Evolutionary conservation across 2,113 vertebrate species (phyloP).

Genomic region (Ramphastos sulfuratus): DNA sequence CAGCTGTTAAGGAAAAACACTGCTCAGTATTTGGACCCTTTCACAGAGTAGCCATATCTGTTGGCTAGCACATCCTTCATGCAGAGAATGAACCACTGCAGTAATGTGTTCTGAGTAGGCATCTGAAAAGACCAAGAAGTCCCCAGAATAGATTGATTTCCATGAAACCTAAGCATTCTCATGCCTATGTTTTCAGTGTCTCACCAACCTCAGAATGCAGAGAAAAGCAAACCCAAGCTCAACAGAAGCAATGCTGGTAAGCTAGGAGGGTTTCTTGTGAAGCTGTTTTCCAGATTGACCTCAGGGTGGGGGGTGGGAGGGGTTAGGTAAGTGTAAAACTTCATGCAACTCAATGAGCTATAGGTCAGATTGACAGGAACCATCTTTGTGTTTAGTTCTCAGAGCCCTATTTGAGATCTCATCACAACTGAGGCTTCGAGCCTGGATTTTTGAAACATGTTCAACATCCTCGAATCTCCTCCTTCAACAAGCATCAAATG

Average conservation of each 20-base stretch:
- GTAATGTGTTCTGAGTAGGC: rapidly evolving
- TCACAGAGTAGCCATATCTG: no score
- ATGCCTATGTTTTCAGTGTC: background rate
- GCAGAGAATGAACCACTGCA: background rate
- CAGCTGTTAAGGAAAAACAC: background rate
- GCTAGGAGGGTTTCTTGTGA: background rate
- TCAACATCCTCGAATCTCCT: background rate
- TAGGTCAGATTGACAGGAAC: background rate
- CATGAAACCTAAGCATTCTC: background rate
- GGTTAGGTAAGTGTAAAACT: background rate
- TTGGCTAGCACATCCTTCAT: no score
- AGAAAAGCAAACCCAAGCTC: background rate
- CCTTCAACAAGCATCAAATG: background rate
- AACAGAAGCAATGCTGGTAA: background rate
- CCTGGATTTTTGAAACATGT: background rate
- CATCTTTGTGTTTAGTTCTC: background rate
- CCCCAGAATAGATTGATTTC: background rate
- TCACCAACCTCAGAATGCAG: rapidly evolving
- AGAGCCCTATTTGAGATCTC: background rate
- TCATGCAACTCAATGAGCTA: background rate
- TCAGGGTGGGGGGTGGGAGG: no score
- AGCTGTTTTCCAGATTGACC: background rate
- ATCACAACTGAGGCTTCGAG: rapidly evolving
- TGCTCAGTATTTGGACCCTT: background rate
- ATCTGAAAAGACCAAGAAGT: background rate